Evolutionary conservation across 2,888 invertebrate species (phyloP).

Genomic region (Dorcus parallelipipedus): DNA sequence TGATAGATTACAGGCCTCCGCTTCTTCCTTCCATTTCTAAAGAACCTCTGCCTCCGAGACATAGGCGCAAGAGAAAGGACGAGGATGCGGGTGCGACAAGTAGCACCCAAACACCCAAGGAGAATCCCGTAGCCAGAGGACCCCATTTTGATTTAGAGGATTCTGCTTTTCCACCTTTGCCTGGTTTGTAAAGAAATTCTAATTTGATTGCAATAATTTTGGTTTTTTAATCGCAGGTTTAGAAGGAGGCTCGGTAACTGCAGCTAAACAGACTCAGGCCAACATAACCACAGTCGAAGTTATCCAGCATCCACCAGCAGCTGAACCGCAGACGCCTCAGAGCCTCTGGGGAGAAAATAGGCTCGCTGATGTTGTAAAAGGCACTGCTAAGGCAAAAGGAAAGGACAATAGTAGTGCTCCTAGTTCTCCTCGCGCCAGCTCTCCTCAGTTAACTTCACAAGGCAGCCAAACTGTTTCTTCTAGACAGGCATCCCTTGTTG

Average conservation of each 20-base stretch:
- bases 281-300: slow-evolving; percentile 37
- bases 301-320: slow-evolving; percentile 26
- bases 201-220: neutral
- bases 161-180: slow-evolving; percentile 76
- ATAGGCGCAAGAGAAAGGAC: slow-evolving; percentile 49
- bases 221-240: slow-evolving; percentile 5
- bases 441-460: slow-evolving; percentile 37
- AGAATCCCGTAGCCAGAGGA: slow-evolving; percentile 39
- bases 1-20: slow-evolving; percentile 17
- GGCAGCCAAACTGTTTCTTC: slow-evolving; percentile 22
- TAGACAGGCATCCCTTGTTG: slow-evolving; percentile 21
- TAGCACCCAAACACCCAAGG: slow-evolving; percentile 21
- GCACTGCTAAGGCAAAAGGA: slow-evolving; percentile 61
- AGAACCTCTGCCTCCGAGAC: slow-evolving; percentile 47
- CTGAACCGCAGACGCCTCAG: slow-evolving; percentile 27
- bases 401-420: slow-evolving; percentile 42
- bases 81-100: slow-evolving; percentile 32
- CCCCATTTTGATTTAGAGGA: slow-evolving; percentile 76
- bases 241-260: slow-evolving; percentile 15
- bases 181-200: slow-evolving; percentile 50
- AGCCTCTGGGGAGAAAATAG: slow-evolving; percentile 59
- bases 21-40: slow-evolving; percentile 32
- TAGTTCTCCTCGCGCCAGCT: slow-evolving; percentile 40
- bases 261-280: slow-evolving; percentile 30
- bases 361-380: slow-evolving; percentile 76